A percentile compares a stretch with the other conserved stretches of the same genome.
Conservation (phyloP, 1,140 invertebrate species). For the Nymphalis io region DNA sequence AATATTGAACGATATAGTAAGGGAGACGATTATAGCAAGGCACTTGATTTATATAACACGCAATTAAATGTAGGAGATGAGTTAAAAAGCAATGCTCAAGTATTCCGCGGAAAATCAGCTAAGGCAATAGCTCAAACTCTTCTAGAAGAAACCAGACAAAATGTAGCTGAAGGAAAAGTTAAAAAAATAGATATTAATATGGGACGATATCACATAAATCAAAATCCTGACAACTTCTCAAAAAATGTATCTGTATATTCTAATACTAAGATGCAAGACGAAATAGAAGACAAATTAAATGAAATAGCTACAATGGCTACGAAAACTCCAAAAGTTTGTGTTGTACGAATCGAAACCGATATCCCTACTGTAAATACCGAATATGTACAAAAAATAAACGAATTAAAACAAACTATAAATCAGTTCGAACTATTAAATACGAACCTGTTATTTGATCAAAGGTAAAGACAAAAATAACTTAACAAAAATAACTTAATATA, state of each 20-base stretch:
- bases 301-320: constrained; percentile 52
- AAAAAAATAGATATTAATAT: constrained; percentile 40
- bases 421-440: constrained; percentile 83
- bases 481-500: too few species aligned
- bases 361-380: constrained; percentile 76
- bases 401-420: constrained; percentile 83
- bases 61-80: constrained; percentile 78
- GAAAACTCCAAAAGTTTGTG: constrained; percentile 59
- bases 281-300: constrained; percentile 45
- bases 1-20: constrained; percentile 72
- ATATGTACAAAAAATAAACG: constrained; percentile 80
- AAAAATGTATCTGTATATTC: constrained; percentile 40
- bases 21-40: constrained; percentile 73
- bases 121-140: constrained; percentile 86
- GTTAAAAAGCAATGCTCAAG: constrained; percentile 85
- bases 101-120: constrained; percentile 85
- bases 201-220: constrained; percentile 34
- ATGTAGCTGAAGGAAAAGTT: constrained; percentile 67
- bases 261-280: constrained; percentile 43
- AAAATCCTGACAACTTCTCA: constrained; percentile 20
- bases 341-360: constrained; percentile 67
- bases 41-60: constrained; percentile 79
- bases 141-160: constrained; percentile 82
- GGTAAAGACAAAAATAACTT: constrained; percentile 67
- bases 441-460: constrained; percentile 83